Evolutionary conservation across 2,888 invertebrate genomes (phyloP), one percentile per base, ranked within the genome.

Genomic region (Magallana nippona): DNA sequence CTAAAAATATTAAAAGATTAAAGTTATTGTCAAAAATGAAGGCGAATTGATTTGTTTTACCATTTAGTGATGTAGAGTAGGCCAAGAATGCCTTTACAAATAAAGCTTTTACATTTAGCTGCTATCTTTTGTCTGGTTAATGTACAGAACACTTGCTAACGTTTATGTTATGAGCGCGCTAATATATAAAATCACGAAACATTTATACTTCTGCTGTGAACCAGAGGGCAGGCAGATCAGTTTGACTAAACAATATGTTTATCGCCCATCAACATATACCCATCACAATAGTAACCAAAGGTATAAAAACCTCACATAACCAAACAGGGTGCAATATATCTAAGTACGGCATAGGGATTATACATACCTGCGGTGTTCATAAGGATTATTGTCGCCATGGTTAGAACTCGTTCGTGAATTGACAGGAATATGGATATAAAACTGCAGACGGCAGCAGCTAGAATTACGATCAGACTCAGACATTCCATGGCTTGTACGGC

Each of bases 351-450:
- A 44, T 44, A 44, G 8, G 5, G 44, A 8, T 44, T 44, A 44
- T 44, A 44, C 44, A 44, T 71, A 71, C 71, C 71, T 27, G 71
- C 71, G 10, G 27, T 27, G 32, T 71, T 71, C 71, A 71, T 71
- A 15, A 71, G 32, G 8, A 71, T 71, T 22, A 71, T 15, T 13
- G 71, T 71, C 13, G 71, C 32, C 10, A 22, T 15, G 15, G 32
- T 71, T 15, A 71, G 3, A 8, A 71, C 15, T 2, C 71, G 71
- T 71, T 71, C 71, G 32, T 22, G 27, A 13, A 13, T 71, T 13
- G 27, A 22, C 17, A 71, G 22, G 32, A 71, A 71, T 71, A 71
- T 17, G 10, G 71, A 71, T 11, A 71, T 27, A 27, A 13, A 27
- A 71, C 71, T 71, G 71, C 71, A 71, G 71, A 11, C 13, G 71